Evolutionary conservation across 2,888 invertebrate genomes (phyloP).

Genomic region (Ramazzottius varieornatus): DNA sequence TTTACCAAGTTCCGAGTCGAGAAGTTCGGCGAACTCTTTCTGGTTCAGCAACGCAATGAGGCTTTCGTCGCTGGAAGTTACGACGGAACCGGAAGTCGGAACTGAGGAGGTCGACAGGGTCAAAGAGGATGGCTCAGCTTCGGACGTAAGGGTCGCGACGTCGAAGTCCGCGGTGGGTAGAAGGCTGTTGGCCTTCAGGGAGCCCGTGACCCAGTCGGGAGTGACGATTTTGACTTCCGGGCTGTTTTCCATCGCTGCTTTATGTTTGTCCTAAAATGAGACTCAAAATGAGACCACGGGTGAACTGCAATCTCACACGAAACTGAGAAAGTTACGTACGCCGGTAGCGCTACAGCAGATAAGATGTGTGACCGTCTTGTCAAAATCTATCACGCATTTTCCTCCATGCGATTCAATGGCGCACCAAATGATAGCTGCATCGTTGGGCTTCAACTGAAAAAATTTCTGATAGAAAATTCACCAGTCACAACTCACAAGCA

Average conservation of each 20-base stretch:
- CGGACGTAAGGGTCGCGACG: not conserved
- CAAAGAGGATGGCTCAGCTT: not conserved
- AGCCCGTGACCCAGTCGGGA: not conserved
- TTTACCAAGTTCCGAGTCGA: not conserved
- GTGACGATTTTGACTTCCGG: not conserved
- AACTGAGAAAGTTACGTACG: not conserved
- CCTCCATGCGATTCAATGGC: not conserved
- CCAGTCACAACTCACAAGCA: not conserved
- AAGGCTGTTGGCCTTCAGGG: not conserved
- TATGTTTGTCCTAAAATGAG: not conserved
- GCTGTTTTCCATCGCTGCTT: not conserved
- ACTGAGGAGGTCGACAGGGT: no score
- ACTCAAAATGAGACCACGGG: not conserved
- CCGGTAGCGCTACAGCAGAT: not conserved
- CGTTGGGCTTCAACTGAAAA: not conserved
- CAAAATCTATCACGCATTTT: not conserved
- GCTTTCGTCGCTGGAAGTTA: not conserved
- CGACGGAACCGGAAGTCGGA: no score
- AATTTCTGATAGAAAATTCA: not conserved
- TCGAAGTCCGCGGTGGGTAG: not conserved
- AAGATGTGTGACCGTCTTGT: not conserved
- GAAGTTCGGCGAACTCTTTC: not conserved
- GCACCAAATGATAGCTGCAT: not conserved
- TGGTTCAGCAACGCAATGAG: not conserved
- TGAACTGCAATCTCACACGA: no score